A percentile compares a stretch with the other conserved stretches of the same genome.
Evolutionary conservation across 2,888 invertebrate species (phyloP).

Genomic region (Hypomecis atomaria): DNA sequence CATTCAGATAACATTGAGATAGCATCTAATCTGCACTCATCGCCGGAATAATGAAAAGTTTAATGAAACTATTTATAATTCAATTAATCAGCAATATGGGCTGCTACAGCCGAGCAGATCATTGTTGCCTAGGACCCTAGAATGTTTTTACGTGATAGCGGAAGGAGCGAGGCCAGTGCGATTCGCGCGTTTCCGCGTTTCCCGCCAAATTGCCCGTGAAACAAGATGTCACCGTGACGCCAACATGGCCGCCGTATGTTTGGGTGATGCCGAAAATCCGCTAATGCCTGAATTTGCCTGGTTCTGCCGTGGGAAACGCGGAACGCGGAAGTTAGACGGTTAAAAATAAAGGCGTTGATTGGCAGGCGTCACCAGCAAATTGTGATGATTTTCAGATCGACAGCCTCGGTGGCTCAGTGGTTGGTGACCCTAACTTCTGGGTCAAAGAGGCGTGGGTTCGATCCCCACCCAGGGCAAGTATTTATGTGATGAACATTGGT

Average conservation of each 20-base stretch:
- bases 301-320: slow-evolving; percentile 12
- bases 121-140: slow-evolving; percentile 42
- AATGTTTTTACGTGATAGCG: slow-evolving; percentile 58
- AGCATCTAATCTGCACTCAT: too few species aligned
- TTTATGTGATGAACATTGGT: too few species aligned
- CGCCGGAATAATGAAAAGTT: too few species aligned
- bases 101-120: not conserved
- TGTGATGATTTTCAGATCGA: not conserved
- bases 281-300: not conserved
- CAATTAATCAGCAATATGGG: too few species aligned
- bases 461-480: too few species aligned
- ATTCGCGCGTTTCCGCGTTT: slow-evolving; percentile 56
- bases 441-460: too few species aligned
- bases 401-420: too few species aligned
- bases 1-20: too few species aligned
- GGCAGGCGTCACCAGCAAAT: too few species aligned
- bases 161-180: slow-evolving; percentile 58
- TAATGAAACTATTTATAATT: too few species aligned
- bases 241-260: slow-evolving; percentile 50
- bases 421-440: too few species aligned
- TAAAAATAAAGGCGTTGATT: slow-evolving; percentile 1
- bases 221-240: slow-evolving; percentile 50
- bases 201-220: slow-evolving; percentile 58
- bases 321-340: slow-evolving; percentile 5
- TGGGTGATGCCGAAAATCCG: slow-evolving; percentile 44